Evolutionary conservation across 2,113 vertebrate genomes (phyloP).

Genomic region (Hypanus sabinus): DNA sequence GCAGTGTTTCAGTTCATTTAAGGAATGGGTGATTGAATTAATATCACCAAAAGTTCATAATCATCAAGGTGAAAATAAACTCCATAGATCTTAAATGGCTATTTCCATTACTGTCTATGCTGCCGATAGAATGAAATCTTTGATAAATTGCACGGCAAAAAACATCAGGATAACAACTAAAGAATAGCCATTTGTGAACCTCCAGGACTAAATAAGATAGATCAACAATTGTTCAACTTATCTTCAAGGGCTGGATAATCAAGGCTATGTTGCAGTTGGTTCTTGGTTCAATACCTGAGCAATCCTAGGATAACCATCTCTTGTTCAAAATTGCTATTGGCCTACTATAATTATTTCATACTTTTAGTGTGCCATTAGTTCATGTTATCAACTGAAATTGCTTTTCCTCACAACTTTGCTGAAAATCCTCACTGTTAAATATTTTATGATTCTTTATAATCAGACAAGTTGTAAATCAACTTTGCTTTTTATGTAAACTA

Average conservation of each 20-base stretch:
- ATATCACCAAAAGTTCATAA: not conserved
- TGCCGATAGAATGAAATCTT: not conserved
- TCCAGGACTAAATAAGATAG: not conserved
- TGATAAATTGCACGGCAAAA: not conserved
- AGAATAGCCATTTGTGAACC: not conserved
- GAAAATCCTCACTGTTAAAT: not conserved
- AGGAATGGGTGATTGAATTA: not conserved
- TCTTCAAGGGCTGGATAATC: not conserved
- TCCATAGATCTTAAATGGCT: not conserved
- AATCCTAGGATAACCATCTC: not conserved
- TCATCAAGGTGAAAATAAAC: not conserved
- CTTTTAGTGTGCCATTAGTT: not conserved
- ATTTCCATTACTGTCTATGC: not conserved
- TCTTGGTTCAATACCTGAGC: not conserved
- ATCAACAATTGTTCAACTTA: not conserved
- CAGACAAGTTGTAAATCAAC: not conserved
- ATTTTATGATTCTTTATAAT: not conserved
- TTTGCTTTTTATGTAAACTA: not conserved
- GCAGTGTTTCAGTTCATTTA: not conserved
- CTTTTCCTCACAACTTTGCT: not conserved
- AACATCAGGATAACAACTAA: not conserved
- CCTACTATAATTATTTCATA: not conserved
- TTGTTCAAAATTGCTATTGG: too few species aligned
- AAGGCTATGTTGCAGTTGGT: not conserved
- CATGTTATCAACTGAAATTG: not conserved